phyloP scores from a whole-genome alignment of 2,113 vertebrate genomes.

The Carollia perspicillata region DNA sequence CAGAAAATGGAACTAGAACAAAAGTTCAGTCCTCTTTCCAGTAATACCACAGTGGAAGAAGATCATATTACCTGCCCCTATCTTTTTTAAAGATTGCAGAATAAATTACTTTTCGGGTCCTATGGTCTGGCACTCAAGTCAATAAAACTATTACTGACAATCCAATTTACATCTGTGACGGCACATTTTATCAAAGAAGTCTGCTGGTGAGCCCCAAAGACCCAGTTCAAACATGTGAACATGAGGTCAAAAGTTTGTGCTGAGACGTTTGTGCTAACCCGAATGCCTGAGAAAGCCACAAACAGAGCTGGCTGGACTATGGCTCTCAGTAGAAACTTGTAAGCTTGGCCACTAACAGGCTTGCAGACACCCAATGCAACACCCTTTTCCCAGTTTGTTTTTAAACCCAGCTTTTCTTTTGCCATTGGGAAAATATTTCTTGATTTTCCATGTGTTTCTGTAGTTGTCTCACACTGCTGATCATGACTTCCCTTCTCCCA shows the following conservation, averaged over 20 bases:
- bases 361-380: neutral
- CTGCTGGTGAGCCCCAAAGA: neutral
- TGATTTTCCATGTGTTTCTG: neutral
- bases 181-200: neutral
- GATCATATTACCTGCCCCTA: neutral
- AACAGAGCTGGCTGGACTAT: neutral
- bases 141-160: neutral
- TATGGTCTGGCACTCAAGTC: neutral
- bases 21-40: neutral
- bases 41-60: neutral
- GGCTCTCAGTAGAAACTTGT: neutral
- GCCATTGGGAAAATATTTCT: neutral
- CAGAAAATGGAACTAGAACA: slow-evolving; percentile 17
- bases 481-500: neutral
- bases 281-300: neutral
- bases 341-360: neutral
- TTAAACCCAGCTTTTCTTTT: neutral
- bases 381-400: neutral
- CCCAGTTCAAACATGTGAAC: neutral
- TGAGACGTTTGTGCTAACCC: neutral
- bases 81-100: slow-evolving; percentile 19
- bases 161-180: slow-evolving; percentile 27
- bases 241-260: neutral
- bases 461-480: neutral
- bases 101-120: neutral